Conservation (phyloP, 2,797 vertebrate species). For the Thalassophryne amazonica region DNA sequence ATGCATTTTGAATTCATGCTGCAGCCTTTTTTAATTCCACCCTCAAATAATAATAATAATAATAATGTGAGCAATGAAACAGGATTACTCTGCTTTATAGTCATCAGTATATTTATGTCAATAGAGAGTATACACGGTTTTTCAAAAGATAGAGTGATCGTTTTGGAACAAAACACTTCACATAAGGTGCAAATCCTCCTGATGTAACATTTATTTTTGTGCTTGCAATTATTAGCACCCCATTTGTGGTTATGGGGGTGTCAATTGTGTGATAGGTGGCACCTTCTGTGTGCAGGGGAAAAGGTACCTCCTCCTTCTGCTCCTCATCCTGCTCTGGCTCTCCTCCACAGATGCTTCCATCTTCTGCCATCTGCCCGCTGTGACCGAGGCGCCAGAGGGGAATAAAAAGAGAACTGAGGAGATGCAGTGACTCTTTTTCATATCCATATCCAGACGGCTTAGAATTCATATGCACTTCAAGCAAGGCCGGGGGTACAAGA, state of each 20-base stretch:
- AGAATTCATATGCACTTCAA: constrained; percentile 10
- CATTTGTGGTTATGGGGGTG: constrained; percentile 52
- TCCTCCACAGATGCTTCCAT: constrained; percentile 47
- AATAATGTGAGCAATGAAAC: too few species aligned
- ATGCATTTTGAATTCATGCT: too few species aligned
- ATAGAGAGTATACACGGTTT: too few species aligned
- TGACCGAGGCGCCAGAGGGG: constrained; percentile 22
- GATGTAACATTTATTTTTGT: constrained; percentile 8
- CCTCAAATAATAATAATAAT: too few species aligned
- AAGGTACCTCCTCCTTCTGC: constrained; percentile 34
- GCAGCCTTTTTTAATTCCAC: too few species aligned
- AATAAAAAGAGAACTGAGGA: constrained; percentile 8
- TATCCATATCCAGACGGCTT: constrained; percentile 7
- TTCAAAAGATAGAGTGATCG: neutral
- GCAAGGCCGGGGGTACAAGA: constrained; percentile 18
- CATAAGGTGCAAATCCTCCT: neutral
- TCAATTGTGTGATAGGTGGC: constrained; percentile 53
- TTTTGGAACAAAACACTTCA: neutral
- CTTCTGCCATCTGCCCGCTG: constrained; percentile 54
- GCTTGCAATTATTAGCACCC: constrained; percentile 45
- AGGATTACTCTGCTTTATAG: too few species aligned
- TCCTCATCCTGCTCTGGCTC: too few species aligned
- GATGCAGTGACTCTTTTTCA: constrained; percentile 26
- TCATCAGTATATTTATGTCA: too few species aligned
- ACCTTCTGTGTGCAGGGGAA: constrained; percentile 49